A percentile compares a stretch with the other conserved stretches of the same genome.
These are phyloP conservation scores for Clarias fuscus DNA, from an alignment of 2,797 vertebrate species.

Conservation along the genomic window DNA sequence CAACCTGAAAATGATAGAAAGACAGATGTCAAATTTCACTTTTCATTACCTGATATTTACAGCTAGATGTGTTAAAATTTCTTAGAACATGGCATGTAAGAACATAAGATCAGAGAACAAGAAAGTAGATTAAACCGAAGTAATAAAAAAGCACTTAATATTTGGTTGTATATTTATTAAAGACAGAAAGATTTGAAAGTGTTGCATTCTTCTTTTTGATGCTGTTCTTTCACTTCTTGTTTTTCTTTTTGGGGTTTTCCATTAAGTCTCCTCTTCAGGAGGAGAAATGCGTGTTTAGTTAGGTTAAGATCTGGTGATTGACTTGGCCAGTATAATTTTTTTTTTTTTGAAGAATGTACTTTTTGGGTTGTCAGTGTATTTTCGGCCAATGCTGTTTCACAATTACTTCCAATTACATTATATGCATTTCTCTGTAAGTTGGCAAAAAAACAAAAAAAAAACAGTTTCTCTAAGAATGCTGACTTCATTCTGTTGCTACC, in stretches of 20 bases:
- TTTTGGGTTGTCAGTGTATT: not conserved
- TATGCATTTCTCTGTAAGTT: not conserved
- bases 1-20: constrained; percentile 65
- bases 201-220: not conserved
- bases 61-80: not conserved
- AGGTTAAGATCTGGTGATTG: not conserved
- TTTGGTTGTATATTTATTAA: not conserved
- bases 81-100: not conserved
- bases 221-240: not conserved
- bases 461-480: no score
- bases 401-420: not conserved
- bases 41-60: not conserved
- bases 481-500: no score
- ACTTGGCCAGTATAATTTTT: not conserved
- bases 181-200: not conserved
- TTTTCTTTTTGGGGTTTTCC: not conserved
- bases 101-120: no score
- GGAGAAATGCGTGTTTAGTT: not conserved
- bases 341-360: not conserved
- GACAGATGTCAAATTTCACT: constrained; percentile 8
- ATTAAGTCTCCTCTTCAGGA: not conserved
- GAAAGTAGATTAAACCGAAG: not conserved
- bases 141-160: not conserved
- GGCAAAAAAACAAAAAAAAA: no score
- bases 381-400: not conserved